Percentiles rank a stretch among this genome's conserved stretches.
Evolutionary conservation across 2,797 vertebrate species (phyloP).

Genomic region (Calcarius lapponicus): DNA sequence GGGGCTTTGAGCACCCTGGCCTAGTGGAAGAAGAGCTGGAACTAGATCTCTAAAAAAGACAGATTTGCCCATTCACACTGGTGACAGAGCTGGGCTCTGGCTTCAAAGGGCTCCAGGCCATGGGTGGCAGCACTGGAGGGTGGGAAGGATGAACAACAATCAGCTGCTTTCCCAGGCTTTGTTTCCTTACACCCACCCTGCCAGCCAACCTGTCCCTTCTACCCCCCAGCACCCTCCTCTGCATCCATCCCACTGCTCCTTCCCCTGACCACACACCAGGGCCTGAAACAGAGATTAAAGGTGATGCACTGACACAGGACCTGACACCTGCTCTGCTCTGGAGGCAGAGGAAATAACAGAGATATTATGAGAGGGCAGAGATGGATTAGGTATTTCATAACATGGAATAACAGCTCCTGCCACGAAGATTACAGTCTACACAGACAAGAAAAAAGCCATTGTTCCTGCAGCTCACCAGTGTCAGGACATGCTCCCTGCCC

Average conservation of each 20-base stretch:
- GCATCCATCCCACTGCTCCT: neutral
- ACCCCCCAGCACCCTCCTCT: neutral
- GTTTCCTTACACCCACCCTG: neutral
- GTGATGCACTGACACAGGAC: neutral
- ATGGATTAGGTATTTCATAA: neutral
- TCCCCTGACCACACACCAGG: neutral
- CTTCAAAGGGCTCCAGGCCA: neutral
- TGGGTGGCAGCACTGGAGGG: neutral
- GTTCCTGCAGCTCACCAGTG: slow-evolving; percentile 39
- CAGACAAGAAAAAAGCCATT: slow-evolving; percentile 59
- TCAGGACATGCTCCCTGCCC: slow-evolving; percentile 34
- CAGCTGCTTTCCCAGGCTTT: neutral
- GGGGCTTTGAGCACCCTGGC: neutral
- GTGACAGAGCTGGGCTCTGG: neutral
- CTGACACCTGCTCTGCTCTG: neutral
- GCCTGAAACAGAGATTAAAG: neutral
- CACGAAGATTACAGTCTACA: slow-evolving; percentile 26
- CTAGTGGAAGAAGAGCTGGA: neutral
- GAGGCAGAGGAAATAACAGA: neutral
- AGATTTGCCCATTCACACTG: neutral
- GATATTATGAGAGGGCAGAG: neutral
- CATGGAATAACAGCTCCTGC: neutral
- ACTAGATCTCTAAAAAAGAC: neutral
- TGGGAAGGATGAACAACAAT: neutral
- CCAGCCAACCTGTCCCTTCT: neutral